Conservation (phyloP, 2,888 invertebrate genomes). For the Conus canariensis region DNA sequence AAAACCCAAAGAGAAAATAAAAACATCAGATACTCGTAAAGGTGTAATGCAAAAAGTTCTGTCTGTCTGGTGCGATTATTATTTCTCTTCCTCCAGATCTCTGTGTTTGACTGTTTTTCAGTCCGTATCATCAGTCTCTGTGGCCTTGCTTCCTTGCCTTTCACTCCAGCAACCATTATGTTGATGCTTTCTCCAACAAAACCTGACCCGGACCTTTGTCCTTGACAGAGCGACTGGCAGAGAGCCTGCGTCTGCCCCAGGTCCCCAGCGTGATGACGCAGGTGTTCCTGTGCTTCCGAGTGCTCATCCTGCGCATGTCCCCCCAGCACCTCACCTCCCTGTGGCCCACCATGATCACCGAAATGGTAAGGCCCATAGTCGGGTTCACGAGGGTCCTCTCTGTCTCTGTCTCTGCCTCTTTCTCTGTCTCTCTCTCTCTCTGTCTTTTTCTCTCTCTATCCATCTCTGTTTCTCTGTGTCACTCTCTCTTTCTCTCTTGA, state of each 20-base stretch:
- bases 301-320: conserved; percentile 90
- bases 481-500: not conserved
- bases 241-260: conserved; percentile 88
- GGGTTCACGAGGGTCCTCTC: no score
- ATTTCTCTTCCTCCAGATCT: no score
- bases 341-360: conserved; percentile 95
- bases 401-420: not conserved
- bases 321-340: conserved; percentile 90
- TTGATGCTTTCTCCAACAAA: no score
- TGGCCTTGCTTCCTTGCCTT: no score
- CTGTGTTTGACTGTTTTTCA: no score
- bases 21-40: no score
- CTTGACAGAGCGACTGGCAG: conserved; percentile 88
- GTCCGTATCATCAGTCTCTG: no score
- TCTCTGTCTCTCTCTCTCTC: not conserved
- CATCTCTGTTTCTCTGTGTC: not conserved
- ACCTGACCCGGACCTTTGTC: not conserved
- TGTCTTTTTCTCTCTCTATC: not conserved
- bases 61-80: no score
- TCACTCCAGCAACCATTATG: no score
- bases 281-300: conserved; percentile 93
- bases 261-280: conserved; percentile 89
- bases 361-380: conserved; percentile 82
- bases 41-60: no score
- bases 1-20: no score